Conservation (phyloP, 2,113 vertebrate species). For the Xenopus laevis region DNA sequence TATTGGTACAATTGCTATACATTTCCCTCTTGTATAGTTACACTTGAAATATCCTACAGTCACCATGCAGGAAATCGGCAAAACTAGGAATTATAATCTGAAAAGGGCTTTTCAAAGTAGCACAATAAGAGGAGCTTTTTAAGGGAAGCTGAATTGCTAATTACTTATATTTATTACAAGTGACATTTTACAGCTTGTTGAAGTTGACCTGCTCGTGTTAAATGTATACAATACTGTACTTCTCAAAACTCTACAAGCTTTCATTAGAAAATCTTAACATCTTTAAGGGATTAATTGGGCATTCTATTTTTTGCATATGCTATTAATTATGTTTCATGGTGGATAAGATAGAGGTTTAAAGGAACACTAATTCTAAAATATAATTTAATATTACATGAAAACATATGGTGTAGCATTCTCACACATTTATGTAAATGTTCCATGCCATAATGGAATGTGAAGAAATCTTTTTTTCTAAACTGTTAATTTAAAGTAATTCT, state of each 20-base stretch:
- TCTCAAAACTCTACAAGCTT: not conserved
- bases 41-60: conserved; percentile 25
- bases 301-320: too few species aligned
- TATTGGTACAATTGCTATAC: conserved; percentile 13
- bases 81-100: conserved; percentile 29
- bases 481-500: too few species aligned
- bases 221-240: not conserved
- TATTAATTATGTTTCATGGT: too few species aligned
- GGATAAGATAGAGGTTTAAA: too few species aligned
- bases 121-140: conserved; percentile 12
- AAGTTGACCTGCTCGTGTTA: conserved; percentile 18
- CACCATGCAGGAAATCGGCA: conserved; percentile 14
- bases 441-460: too few species aligned
- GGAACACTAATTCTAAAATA: too few species aligned
- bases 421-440: too few species aligned
- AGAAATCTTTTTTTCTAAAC: too few species aligned
- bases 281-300: too few species aligned
- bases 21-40: conserved; percentile 26
- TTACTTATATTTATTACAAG: conserved; percentile 27
- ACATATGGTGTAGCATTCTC: too few species aligned
- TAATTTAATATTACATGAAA: too few species aligned
- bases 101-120: conserved; percentile 18
- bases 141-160: conserved; percentile 29
- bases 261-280: too few species aligned
- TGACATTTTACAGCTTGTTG: not conserved